Evolutionary conservation across 2,113 vertebrate genomes (phyloP).

Genomic region (Eulemur macaco): DNA sequence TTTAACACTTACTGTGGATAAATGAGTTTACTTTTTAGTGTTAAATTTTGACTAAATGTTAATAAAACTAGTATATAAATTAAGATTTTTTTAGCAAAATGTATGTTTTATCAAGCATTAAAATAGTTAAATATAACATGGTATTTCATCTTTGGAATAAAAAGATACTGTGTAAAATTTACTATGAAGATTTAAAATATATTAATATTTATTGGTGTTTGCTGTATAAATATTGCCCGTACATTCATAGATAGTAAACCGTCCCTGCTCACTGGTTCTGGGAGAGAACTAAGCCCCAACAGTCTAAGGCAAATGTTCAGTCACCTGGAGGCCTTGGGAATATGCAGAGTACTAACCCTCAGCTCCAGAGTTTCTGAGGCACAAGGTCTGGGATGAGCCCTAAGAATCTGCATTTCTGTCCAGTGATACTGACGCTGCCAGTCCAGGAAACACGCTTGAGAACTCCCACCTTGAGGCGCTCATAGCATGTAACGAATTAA

Average conservation of each 20-base stretch:
- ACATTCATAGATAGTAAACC: background rate
- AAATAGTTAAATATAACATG: background rate
- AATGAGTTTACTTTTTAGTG: constrained; percentile 13
- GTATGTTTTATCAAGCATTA: constrained; percentile 4
- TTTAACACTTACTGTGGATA: background rate
- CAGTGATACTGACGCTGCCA: background rate
- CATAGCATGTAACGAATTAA: background rate
- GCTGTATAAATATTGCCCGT: background rate
- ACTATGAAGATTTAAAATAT: background rate
- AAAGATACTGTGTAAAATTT: background rate
- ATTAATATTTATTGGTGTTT: background rate
- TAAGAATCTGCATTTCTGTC: background rate
- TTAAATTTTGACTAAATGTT: constrained; percentile 22
- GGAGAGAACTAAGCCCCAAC: constrained; percentile 10
- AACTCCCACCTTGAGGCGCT: background rate
- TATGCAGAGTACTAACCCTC: background rate
- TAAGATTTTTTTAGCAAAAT: background rate
- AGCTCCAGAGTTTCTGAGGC: background rate
- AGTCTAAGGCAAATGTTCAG: background rate
- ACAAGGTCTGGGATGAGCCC: background rate
- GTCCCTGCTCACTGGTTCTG: background rate
- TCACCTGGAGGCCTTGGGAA: background rate
- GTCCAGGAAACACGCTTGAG: background rate
- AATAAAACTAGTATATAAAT: constrained; percentile 7
- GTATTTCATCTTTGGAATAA: constrained; percentile 33